A percentile compares a stretch with the other conserved stretches of the same genome.
phyloP scores from a whole-genome alignment of 2,797 vertebrate genomes.

The Coregonus sp. region DNA sequence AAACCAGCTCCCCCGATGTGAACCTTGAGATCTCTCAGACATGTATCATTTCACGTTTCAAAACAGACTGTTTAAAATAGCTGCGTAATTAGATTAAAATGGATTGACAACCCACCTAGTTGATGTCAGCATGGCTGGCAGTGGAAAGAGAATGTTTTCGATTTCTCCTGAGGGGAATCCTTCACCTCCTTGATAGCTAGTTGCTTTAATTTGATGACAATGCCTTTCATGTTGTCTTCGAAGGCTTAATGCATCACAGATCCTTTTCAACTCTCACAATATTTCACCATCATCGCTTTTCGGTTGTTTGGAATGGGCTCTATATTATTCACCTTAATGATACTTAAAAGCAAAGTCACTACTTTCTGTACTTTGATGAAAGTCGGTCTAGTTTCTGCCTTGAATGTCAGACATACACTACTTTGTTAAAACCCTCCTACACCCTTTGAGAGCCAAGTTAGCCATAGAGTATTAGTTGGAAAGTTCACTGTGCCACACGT shows the following conservation, averaged over 20 bases:
- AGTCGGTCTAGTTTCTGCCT: constrained; percentile 25
- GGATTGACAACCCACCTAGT: constrained; percentile 65
- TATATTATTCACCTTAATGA: constrained; percentile 61
- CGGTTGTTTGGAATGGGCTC: constrained; percentile 48
- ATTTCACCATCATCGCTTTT: constrained; percentile 63
- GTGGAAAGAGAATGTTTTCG: constrained; percentile 62
- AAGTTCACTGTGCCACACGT: not conserved
- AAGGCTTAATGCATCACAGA: constrained; percentile 74
- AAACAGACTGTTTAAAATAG: constrained; percentile 67
- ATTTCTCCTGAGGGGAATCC: constrained; percentile 61
- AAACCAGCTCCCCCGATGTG: constrained; percentile 63
- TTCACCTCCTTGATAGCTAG: constrained; percentile 52
- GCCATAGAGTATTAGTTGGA: not conserved
- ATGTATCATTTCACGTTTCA: constrained; percentile 61
- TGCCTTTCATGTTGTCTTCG: constrained; percentile 39
- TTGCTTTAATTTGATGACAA: constrained; percentile 45
- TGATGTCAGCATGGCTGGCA: constrained; percentile 64
- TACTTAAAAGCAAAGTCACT: constrained; percentile 37
- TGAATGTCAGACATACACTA: constrained; percentile 12
- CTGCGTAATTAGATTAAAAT: constrained; percentile 70
- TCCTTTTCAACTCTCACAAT: constrained; percentile 56
- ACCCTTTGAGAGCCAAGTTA: constrained; percentile 10
- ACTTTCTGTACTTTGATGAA: constrained; percentile 28
- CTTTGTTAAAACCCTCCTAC: constrained; percentile 6
- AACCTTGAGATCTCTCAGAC: constrained; percentile 50